Evolutionary conservation across 2,888 invertebrate genomes (phyloP).

Genomic region (Strigamia transsilvanica): DNA sequence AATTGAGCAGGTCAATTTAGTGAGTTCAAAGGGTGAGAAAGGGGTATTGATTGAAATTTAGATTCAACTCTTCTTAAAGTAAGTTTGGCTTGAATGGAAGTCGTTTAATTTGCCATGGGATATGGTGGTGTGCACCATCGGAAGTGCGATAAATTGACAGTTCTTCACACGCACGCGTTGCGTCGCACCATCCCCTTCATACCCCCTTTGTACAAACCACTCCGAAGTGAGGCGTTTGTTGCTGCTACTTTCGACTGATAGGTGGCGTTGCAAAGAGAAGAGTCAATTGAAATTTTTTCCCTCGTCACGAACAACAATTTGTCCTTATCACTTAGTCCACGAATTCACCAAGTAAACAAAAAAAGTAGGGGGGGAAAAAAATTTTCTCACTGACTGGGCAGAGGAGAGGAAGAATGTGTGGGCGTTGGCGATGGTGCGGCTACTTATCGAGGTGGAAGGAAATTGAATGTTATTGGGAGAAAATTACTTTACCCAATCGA

Average conservation of each 20-base stretch:
- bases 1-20: neutral
- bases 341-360: slow-evolving; percentile 26
- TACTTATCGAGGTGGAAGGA: slow-evolving; percentile 30
- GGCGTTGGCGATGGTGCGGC: slow-evolving; percentile 21
- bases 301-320: slow-evolving; percentile 16
- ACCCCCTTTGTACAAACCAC: slow-evolving; percentile 27
- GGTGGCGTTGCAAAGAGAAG: slow-evolving; percentile 29
- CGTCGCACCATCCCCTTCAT: neutral
- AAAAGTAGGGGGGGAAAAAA: neutral
- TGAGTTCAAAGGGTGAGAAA: slow-evolving; percentile 23
- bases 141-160: slow-evolving; percentile 50
- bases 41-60: neutral
- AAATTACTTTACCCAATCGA: slow-evolving; percentile 23
- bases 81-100: slow-evolving; percentile 27
- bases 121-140: slow-evolving; percentile 44
- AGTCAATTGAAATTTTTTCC: slow-evolving; percentile 30
- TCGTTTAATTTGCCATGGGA: slow-evolving; percentile 52
- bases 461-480: slow-evolving; percentile 30
- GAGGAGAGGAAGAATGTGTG: neutral
- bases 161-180: slow-evolving; percentile 22
- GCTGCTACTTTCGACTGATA: slow-evolving; percentile 30
- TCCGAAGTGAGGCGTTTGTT: slow-evolving; percentile 11
- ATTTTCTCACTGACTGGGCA: slow-evolving; percentile 10
- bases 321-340: slow-evolving; percentile 30
- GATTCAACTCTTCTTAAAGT: neutral